These are phyloP conservation scores for Eristalinus sepulchralis DNA, from an alignment of 2,888 invertebrate genomes.

Conservation along the genomic window DNA sequence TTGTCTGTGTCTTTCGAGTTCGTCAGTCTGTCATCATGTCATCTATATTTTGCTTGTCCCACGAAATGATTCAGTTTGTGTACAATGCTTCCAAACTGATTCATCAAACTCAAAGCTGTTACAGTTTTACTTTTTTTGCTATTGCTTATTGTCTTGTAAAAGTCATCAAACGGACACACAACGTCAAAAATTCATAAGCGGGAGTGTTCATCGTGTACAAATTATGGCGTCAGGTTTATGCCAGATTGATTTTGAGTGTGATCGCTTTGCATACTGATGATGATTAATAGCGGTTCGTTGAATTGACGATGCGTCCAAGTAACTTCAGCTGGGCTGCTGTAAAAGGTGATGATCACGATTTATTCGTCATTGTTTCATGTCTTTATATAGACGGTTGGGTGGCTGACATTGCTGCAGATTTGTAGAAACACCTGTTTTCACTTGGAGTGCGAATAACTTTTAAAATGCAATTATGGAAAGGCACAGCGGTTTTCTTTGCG, in stretches of 20 bases:
- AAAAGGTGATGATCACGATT: background rate
- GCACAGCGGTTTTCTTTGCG: background rate
- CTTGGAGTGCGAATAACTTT: background rate
- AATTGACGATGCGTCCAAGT: background rate
- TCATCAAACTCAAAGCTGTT: constrained; percentile 32
- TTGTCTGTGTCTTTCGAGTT: background rate
- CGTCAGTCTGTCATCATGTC: constrained; percentile 18
- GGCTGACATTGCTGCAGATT: background rate
- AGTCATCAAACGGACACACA: background rate
- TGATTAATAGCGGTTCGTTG: constrained; percentile 40
- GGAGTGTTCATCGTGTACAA: constrained; percentile 28
- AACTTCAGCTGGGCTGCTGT: background rate
- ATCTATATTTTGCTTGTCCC: constrained; percentile 9
- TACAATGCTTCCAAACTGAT: constrained; percentile 47
- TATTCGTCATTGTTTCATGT: background rate
- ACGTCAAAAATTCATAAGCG: constrained; percentile 56
- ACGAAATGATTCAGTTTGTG: constrained; percentile 34
- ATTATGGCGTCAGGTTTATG: constrained; percentile 22
- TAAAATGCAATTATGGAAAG: background rate
- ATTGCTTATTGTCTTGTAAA: background rate
- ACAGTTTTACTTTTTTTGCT: constrained; percentile 11
- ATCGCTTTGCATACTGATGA: background rate
- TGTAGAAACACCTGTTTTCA: background rate
- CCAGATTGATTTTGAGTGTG: constrained; percentile 26
- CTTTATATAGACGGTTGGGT: background rate